A percentile compares a stretch with the other conserved stretches of the same genome.
Conservation (phyloP, 2,113 vertebrate species). For the Chionomys nivalis region DNA sequence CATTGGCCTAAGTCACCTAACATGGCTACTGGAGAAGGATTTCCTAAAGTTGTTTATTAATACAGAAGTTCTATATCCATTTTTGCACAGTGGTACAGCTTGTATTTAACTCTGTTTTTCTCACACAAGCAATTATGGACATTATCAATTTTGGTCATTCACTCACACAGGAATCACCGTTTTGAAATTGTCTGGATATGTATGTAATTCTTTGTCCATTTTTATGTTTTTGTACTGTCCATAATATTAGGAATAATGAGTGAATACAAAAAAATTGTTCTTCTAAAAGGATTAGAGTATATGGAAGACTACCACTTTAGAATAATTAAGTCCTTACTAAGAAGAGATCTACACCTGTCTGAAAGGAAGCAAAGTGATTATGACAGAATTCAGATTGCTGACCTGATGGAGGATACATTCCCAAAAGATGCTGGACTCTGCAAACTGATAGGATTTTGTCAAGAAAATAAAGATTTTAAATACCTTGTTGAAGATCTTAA, state of each 20-base stretch:
- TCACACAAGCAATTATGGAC: too few relatives aligned
- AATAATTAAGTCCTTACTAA: background rate
- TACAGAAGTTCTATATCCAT: background rate
- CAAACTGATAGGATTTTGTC: background rate
- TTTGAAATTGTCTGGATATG: background rate
- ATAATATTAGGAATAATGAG: background rate
- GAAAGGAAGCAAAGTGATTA: background rate
- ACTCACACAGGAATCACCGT: background rate
- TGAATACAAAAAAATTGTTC: slow-evolving; percentile 22
- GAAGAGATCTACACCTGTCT: background rate
- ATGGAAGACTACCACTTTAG: background rate
- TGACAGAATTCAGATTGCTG: background rate
- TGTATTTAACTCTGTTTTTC: background rate
- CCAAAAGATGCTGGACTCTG: background rate
- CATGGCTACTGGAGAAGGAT: background rate
- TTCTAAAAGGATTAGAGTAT: background rate
- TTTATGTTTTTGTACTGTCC: background rate
- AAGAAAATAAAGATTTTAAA: background rate
- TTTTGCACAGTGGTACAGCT: background rate
- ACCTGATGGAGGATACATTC: background rate
- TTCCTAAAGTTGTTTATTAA: background rate
- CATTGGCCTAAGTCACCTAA: background rate
- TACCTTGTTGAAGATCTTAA: background rate
- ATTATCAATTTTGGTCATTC: background rate
- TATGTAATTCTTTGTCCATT: background rate